Evolutionary conservation across 2,888 invertebrate species (phyloP).

Genomic region (Drosophila conformis): DNA sequence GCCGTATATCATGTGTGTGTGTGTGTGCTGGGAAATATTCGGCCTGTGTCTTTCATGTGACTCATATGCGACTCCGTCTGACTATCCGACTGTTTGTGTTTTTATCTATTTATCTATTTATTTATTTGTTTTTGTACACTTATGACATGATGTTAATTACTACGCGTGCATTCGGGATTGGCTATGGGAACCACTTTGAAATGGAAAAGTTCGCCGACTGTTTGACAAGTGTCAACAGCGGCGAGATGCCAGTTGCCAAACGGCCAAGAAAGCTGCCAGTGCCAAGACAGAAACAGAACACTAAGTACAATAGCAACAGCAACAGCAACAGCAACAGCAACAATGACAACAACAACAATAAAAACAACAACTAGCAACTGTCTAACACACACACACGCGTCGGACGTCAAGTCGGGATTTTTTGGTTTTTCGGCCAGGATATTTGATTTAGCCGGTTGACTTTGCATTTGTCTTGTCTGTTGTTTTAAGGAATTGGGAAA

Average conservation of each 20-base stretch:
- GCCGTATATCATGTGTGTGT: slow-evolving; percentile 61
- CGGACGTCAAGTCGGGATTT: slow-evolving; percentile 21
- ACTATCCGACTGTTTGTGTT: slow-evolving; percentile 46
- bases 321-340: slow-evolving; percentile 9
- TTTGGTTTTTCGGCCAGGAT: slow-evolving; percentile 37
- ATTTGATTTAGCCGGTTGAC: slow-evolving; percentile 56
- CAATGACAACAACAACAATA: slow-evolving; percentile 11
- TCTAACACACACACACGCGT: slow-evolving; percentile 32
- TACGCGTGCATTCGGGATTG: slow-evolving; percentile 55
- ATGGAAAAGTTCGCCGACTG: slow-evolving; percentile 75
- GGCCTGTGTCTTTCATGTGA: slow-evolving; percentile 74
- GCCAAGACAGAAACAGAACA: slow-evolving; percentile 33
- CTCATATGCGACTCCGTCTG: slow-evolving; percentile 11
- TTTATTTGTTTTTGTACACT: slow-evolving; percentile 76
- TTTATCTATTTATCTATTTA: slow-evolving; percentile 76
- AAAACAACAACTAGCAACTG: slow-evolving; percentile 2
- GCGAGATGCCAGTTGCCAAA: slow-evolving; percentile 59
- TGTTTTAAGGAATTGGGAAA: slow-evolving; percentile 61
- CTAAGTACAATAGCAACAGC: slow-evolving; percentile 29
- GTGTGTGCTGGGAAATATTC: slow-evolving; percentile 72
- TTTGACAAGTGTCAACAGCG: slow-evolving; percentile 72
- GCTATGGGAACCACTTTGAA: slow-evolving; percentile 70
- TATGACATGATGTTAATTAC: slow-evolving; percentile 82
- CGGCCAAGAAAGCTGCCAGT: slow-evolving; percentile 65
- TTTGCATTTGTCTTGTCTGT: slow-evolving; percentile 45